Base-by-base conservation (phyloP, 1,140 invertebrate species). In the Lepidurus apus region DNA sequence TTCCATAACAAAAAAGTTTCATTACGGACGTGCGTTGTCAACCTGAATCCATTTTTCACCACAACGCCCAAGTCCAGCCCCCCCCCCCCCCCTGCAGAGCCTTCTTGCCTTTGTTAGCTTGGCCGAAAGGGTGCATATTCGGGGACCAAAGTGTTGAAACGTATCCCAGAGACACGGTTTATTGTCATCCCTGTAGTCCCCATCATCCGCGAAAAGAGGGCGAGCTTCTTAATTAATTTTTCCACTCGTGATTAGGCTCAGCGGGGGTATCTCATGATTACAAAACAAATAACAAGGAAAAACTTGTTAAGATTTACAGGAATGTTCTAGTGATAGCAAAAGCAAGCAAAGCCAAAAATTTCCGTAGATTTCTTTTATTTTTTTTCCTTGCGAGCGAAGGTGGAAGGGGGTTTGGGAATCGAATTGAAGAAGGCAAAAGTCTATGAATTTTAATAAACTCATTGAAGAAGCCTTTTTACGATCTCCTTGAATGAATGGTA, bases 1-100 rank as follows among this genome's bases (percentile, higher is more conserved):
- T 65, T 65, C 53, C 53, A 65, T 65, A 65, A 65, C 53, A 65
- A 65, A 65, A 34, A 65, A 65, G 53, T n/a, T 65, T 65, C n/a
- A 65, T 65, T 65, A 65, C 17, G 53, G 53, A 65, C 53, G 21
- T 21, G 53, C 53, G 53, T 65, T 65, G 9, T 13, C 53, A 65
- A 65, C 53, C 53, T 65, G 53, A 65, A 65, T 17, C 53, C 53
- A 65, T 65, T 21, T 21, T n/a, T 65, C 13, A 65, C 34, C 34
- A 65, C 53, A 65, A 65, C 53, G 0, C 10, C 21, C 17, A n/a
- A 65, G 17, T 4, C 45, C 45, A 34, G 34, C 17, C 53, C 13
- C 53, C 53, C 13, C 4, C 17, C 53, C 13, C 53, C 53, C 13
- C 4, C 17, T 7, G 8, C 21, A 65, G 21, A 65, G 53, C 53